Evolutionary conservation across 2,888 invertebrate genomes (phyloP), one percentile per base, ranked within the genome.

Genomic region (Tachystola acroxantha): DNA sequence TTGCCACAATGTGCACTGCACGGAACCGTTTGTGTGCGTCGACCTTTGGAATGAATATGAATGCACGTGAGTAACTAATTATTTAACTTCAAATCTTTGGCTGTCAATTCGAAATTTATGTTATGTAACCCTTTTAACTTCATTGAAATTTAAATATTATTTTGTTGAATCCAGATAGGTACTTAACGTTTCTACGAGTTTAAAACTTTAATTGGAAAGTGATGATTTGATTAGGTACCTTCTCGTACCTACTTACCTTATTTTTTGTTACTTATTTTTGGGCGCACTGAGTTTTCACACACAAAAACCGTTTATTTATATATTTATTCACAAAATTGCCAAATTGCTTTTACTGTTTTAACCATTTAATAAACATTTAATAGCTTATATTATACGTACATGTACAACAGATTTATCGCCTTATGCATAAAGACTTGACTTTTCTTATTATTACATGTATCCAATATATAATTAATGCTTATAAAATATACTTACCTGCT

Each of bases 41-140:
- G 98, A 97, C 82, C 91, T 98, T 9, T 99, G 99, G 98, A 98
- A 98, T 77, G 95, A 96, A 80, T 96, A 97, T 66, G 97, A 98
- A 76, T 99, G 99, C 96, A 96, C 97, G 96, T 99, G 87, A 94
- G 96, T 93, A 10, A 7, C 34, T 26, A 29, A 19, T 5, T 24
- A 32, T 14, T 16, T 22, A 7, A 13, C 12, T n/a, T n/a, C n/a
- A n/a, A n/a, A n/a, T n/a, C n/a, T n/a, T n/a, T n/a, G n/a, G n/a
- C n/a, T n/a, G n/a, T n/a, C n/a, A n/a, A n/a, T n/a, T n/a, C n/a
- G n/a, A n/a, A n/a, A n/a, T n/a, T n/a, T n/a, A n/a, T n/a, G n/a
- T n/a, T n/a, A n/a, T n/a, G n/a, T n/a, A n/a, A n/a, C n/a, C n/a
- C n/a, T n/a, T n/a, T n/a, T n/a, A n/a, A n/a, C n/a, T n/a, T n/a